Evolutionary conservation across 1,140 invertebrate genomes (phyloP).

Genomic region (Leptestheria dahalacensis): DNA sequence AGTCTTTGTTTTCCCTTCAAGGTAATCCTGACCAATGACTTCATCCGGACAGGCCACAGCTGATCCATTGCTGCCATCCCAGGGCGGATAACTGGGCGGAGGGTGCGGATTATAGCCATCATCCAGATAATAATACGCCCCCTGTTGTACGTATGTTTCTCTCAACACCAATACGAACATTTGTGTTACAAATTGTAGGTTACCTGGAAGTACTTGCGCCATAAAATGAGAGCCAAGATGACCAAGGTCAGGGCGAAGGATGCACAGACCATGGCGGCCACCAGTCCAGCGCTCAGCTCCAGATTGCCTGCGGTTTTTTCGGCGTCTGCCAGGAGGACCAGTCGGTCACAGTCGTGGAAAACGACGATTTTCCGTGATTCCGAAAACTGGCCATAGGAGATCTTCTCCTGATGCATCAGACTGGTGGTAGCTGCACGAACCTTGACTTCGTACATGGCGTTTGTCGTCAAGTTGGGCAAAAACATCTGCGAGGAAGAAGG

Average conservation of each 20-base stretch:
- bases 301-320: conserved; percentile 24
- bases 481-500: neutral
- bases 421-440: conserved; percentile 52
- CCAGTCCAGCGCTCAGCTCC: conserved; percentile 50
- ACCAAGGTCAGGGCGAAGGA: conserved; percentile 51
- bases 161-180: no score
- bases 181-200: no score
- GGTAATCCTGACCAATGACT: neutral
- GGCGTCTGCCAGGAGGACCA: conserved; percentile 17
- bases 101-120: conserved; percentile 44
- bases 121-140: conserved; percentile 64
- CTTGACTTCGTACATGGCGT: conserved; percentile 48
- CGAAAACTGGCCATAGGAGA: conserved; percentile 49
- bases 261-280: conserved; percentile 55
- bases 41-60: neutral
- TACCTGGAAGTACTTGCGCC: conserved; percentile 32
- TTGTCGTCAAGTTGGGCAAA: conserved; percentile 28
- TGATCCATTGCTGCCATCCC: conserved; percentile 15
- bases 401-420: conserved; percentile 40
- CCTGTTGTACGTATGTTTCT: no score
- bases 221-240: conserved; percentile 51
- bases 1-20: neutral
- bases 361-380: conserved; percentile 44
- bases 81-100: conserved; percentile 20
- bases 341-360: conserved; percentile 39